Base-by-base conservation (phyloP, 2,888 invertebrate species). In the Lasiommata megera region DNA sequence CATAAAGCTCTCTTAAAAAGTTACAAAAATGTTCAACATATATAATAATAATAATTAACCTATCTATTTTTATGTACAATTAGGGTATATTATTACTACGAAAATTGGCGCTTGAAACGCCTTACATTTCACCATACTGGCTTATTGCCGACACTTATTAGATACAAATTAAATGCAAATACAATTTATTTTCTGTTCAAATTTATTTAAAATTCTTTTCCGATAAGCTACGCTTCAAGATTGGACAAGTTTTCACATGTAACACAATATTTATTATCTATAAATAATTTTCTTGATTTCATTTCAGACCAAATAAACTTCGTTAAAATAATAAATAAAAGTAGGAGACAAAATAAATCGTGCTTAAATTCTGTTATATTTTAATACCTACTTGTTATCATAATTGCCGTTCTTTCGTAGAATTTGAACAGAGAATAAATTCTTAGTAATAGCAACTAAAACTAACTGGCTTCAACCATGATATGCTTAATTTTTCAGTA, bases 81-180 rank as follows among this genome's bases (percentile, higher is more conserved):
- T 89, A n/a, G n/a, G n/a, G n/a, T n/a, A 89, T 88, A 75, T 86
- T 89, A 90, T 89, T 90, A 88, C 89, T 89, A 89, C 88, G 76
- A 75, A 85, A 80, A 82, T 69, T 80, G 78, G 89, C 89, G 89
- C 87, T 89, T 84, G 79, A 59, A 88, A 88, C 89, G 88, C 88
- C 68, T 79, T 74, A 80, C 75, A 81, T 76, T 70, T 69, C 66
- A 76, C 71, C 68, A 68, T 79, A 82, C 75, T 77, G 81, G 80
- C 80, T 84, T 84, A 85, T 82, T 87, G 87, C 85, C 82, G 76
- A 70, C 70, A 73, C 76, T 60, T 62, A 60, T 52, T 43, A 48
- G 37, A 54, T 82, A 80, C 71, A 69, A 75, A 79, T 75, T 74
- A 79, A 79, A 79, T 78, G 78, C 71, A 54, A 47, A 60, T 50